phyloP scores from a whole-genome alignment of 2,888 invertebrate genomes.

The Drosophila siamana region DNA sequence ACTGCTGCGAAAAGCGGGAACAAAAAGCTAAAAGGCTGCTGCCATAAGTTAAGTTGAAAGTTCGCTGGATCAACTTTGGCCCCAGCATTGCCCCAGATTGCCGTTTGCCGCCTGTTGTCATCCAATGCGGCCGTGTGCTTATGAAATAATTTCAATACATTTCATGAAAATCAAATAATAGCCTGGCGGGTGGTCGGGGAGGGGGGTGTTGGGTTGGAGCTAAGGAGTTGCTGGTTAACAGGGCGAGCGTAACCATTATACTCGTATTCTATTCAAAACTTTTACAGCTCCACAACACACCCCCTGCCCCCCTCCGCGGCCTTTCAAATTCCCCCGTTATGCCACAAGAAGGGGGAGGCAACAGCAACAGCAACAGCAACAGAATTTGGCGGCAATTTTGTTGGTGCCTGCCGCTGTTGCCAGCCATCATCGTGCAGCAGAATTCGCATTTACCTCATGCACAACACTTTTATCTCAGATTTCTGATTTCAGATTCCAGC shows the following conservation, averaged over 20 bases:
- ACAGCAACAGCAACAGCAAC: no score
- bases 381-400: background rate
- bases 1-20: background rate
- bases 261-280: conserved; percentile 46
- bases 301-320: no score
- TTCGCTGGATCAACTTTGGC: conserved; percentile 29
- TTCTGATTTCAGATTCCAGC: conserved; percentile 33
- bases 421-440: background rate
- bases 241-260: conserved; percentile 37
- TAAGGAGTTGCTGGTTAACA: conserved; percentile 16
- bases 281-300: conserved; percentile 12
- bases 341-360: no score
- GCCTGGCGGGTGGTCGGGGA: background rate
- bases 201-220: no score
- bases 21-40: conserved; percentile 24
- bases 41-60: conserved; percentile 14
- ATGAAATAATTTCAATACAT: conserved; percentile 57
- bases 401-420: background rate
- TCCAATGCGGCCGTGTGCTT: conserved; percentile 26
- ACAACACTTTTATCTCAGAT: conserved; percentile 54
- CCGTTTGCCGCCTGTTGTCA: conserved; percentile 23
- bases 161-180: conserved; percentile 43
- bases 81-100: background rate
- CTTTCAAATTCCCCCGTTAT: background rate
- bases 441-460: conserved; percentile 27